A percentile compares a stretch with the other conserved stretches of the same genome.
These are phyloP conservation scores for Xiphias gladius DNA, from an alignment of 2,113 vertebrate genomes.

Conservation along the genomic window DNA sequence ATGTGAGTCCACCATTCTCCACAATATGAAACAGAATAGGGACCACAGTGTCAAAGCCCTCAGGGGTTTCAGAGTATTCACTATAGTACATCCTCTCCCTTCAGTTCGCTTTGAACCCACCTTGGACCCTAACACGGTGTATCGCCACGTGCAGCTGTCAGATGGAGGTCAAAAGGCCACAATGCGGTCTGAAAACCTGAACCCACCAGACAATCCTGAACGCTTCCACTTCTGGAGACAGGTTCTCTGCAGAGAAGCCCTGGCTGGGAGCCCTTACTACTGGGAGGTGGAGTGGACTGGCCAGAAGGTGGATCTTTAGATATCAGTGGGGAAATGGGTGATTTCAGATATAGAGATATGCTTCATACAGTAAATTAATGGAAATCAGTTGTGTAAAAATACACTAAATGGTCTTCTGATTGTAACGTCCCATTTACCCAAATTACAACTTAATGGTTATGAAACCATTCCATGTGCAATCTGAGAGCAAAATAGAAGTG, in stretches of 20 bases:
- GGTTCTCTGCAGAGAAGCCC: conserved; percentile 80
- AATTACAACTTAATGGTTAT: no score
- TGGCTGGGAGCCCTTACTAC: conserved; percentile 85
- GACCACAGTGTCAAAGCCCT: not conserved
- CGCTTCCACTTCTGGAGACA: conserved; percentile 86
- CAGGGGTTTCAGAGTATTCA: not conserved
- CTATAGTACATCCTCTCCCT: conserved; percentile 1
- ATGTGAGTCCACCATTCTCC: conserved; percentile 75
- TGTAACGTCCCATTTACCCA: no score
- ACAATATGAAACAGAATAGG: not conserved
- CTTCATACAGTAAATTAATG: not conserved
- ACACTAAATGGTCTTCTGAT: no score
- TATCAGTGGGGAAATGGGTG: not conserved
- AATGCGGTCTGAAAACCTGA: conserved; percentile 74
- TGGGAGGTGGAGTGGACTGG: conserved; percentile 87
- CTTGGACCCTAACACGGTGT: conserved; percentile 80
- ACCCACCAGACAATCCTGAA: conserved; percentile 76
- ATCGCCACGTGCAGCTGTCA: conserved; percentile 79
- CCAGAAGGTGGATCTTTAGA: conserved; percentile 70
- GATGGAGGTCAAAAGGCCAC: conserved; percentile 75
- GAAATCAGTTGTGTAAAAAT: not conserved
- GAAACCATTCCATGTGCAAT: no score
- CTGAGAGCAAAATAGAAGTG: no score
- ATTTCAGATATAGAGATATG: not conserved
- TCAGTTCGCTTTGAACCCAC: conserved; percentile 81